Percentiles rank a stretch among this genome's conserved stretches.
phyloP scores from a whole-genome alignment of 2,888 invertebrate species.

The Andrena hattorfiana region DNA sequence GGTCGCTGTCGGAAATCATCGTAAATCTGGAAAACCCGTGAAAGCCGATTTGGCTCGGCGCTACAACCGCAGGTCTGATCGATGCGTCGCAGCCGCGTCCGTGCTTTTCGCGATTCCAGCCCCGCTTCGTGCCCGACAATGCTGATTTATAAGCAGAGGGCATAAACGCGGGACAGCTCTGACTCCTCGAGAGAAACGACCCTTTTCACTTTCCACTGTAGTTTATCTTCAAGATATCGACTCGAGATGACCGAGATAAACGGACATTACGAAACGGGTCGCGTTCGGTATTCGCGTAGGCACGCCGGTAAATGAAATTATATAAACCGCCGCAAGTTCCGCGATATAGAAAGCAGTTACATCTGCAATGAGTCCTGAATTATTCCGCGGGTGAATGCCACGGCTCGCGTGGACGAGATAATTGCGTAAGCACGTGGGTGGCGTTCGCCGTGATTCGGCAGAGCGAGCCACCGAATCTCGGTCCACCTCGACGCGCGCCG shows the following conservation, averaged over 20 bases:
- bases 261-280: background rate
- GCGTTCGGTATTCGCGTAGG: background rate
- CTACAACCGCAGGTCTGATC: constrained; percentile 22
- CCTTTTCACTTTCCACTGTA: background rate
- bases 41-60: constrained; percentile 16
- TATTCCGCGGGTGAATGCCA: constrained; percentile 14
- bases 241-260: background rate
- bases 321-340: constrained; percentile 4
- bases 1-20: constrained; percentile 20
- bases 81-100: background rate
- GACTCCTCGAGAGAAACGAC: too few relatives aligned
- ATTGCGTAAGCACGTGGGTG: constrained; percentile 24
- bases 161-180: background rate
- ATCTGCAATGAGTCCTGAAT: background rate
- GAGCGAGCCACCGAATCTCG: background rate
- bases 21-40: constrained; percentile 22
- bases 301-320: constrained; percentile 21
- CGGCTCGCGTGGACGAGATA: background rate
- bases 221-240: background rate
- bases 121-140: background rate
- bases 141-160: background rate
- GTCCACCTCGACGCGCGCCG: background rate
- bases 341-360: constrained; percentile 23
- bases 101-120: background rate
- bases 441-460: background rate